Evolutionary conservation across 2,113 vertebrate genomes (phyloP), one percentile per base, ranked within the genome.

Genomic region (Phrynocephalus versicolor): DNA sequence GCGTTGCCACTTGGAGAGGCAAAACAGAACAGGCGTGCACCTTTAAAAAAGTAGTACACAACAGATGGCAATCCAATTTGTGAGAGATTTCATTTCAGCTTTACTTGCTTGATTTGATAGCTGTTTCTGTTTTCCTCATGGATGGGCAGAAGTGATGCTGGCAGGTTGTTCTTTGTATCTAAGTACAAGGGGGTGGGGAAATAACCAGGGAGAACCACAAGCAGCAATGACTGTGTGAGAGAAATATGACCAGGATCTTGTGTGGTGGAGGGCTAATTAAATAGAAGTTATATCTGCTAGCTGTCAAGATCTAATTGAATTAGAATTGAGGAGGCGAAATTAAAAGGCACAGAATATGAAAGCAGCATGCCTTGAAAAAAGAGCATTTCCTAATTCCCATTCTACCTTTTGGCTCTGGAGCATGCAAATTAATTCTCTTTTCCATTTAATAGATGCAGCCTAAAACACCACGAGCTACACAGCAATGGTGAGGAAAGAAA

Each of bases 201-300:
- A 87, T 85, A 80, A 81, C 89, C 86, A 89, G 30, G 58, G 75
- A 23, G 79, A 64, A 79, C 30, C 62, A 67, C 41, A 79, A 79
- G 81, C 64, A 76, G 14, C 84, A 62, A 76, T 78, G 76, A 71
- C 58, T 90, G 19, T 37, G 55, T 90, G 87, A 87, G 72, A 60
- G 84, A 89, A 85, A 88, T 92, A 88, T 92, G 88, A 89, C 93
- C 85, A 90, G 84, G 89, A 89, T 88, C 89, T 94, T 92, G 93
- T 92, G 89, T 92, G 91, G 87, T 83, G 87, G 86, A 72, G 76
- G 88, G 91, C 91, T 95, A 94, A 93, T 94, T 93, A 93, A 94
- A 93, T 88, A 93, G 89, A 93, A 93, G 90, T 93, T 91, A 86
- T 91, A 94, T 79, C 89, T 92, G 88, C 81, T 87, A 88, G 85